Evolutionary conservation across 2,113 vertebrate genomes (phyloP).

Genomic region (Catagonus wagneri): DNA sequence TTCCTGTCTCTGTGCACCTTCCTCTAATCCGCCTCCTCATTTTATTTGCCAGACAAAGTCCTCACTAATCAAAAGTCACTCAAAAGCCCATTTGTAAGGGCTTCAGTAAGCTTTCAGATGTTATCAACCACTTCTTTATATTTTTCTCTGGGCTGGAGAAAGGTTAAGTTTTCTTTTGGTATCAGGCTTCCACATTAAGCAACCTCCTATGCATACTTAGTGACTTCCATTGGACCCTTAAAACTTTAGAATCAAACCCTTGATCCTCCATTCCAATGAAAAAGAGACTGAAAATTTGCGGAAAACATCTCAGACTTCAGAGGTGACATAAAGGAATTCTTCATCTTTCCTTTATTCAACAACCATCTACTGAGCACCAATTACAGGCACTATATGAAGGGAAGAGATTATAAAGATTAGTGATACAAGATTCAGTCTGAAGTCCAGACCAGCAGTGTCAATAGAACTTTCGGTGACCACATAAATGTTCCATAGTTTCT

Average conservation of each 20-base stretch:
- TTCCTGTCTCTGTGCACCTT: background rate
- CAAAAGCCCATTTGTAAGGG: background rate
- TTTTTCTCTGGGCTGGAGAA: background rate
- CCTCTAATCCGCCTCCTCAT: background rate
- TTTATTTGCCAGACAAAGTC: background rate
- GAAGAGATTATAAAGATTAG: background rate
- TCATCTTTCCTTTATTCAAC: background rate
- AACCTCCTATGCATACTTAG: background rate
- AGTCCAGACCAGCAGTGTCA: background rate
- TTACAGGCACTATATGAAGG: background rate
- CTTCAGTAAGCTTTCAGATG: background rate
- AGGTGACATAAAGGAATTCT: conserved; percentile 6
- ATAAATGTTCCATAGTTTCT: background rate
- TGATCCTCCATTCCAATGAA: background rate
- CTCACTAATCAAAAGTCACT: background rate
- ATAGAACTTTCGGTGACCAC: background rate
- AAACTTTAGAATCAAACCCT: background rate
- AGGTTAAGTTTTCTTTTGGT: background rate
- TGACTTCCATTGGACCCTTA: background rate
- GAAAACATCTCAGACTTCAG: conserved; percentile 2
- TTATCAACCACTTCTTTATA: background rate
- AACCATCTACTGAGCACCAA: background rate
- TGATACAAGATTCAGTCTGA: background rate
- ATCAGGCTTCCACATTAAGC: background rate
- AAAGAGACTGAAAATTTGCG: background rate